Conservation (phyloP, 2,888 invertebrate species). For the Protodeltote pygarga region DNA sequence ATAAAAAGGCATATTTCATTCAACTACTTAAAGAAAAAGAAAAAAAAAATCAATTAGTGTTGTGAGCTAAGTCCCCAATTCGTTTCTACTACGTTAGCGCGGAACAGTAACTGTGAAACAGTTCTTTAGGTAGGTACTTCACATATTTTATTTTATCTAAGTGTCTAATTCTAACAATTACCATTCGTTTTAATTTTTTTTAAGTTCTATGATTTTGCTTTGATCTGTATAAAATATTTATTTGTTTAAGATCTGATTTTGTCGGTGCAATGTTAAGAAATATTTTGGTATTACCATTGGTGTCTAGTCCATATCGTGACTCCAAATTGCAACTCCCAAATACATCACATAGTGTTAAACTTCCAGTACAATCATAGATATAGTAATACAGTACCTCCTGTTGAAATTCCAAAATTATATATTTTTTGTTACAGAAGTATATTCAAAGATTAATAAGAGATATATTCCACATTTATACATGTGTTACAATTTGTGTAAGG, state of each 20-base stretch:
- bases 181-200: conserved; percentile 73
- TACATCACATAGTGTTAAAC: conserved; percentile 69
- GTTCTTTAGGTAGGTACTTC: conserved; percentile 80
- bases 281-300: conserved; percentile 44
- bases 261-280: conserved; percentile 64
- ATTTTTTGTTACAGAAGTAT: conserved; percentile 74
- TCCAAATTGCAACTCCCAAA: conserved; percentile 50
- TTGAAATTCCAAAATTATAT: conserved; percentile 79
- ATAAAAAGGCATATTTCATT: conserved; percentile 12
- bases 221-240: conserved; percentile 80
- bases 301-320: conserved; percentile 55
- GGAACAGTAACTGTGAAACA: conserved; percentile 75
- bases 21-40: conserved; percentile 10
- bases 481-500: conserved; percentile 67
- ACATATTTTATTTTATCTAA: conserved; percentile 76
- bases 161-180: conserved; percentile 80
- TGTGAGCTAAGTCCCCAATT: conserved; percentile 74
- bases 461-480: conserved; percentile 67
- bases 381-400: conserved; percentile 75
- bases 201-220: conserved; percentile 86
- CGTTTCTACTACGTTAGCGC: conserved; percentile 61
- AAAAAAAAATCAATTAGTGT: conserved; percentile 62
- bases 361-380: conserved; percentile 73
- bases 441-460: conserved; percentile 71
- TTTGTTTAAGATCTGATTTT: conserved; percentile 78